Percentiles rank a stretch among this genome's conserved stretches.
Conservation (phyloP, 2,113 vertebrate species). For the Edolisoma coerulescens region DNA sequence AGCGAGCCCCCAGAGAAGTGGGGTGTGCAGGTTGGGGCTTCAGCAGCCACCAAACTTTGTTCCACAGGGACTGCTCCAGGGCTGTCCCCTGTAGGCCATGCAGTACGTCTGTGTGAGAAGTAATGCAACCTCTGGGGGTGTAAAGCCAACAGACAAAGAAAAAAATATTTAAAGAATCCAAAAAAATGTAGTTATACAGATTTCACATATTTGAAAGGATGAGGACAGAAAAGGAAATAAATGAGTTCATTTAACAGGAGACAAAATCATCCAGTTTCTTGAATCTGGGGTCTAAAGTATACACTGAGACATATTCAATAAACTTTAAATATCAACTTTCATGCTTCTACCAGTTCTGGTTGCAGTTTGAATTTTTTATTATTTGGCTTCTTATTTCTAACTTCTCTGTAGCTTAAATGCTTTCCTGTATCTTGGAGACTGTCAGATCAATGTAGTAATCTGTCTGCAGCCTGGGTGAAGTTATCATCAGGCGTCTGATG, state of each 20-base stretch:
- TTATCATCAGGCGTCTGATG: neutral
- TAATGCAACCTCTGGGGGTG: neutral
- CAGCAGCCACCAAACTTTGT: neutral
- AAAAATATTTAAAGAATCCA: neutral
- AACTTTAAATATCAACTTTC: neutral
- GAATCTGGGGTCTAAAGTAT: neutral
- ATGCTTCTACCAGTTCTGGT: neutral
- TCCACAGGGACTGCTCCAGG: neutral
- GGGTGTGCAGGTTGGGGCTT: neutral
- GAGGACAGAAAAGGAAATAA: neutral
- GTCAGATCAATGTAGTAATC: neutral
- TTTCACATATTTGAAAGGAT: neutral
- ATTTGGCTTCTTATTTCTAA: neutral
- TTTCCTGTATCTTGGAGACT: neutral
- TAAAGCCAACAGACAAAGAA: neutral
- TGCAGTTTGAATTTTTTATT: neutral
- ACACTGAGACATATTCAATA: neutral
- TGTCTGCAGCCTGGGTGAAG: neutral
- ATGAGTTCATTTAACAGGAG: neutral
- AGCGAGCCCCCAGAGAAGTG: neutral
- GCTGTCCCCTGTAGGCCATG: neutral
- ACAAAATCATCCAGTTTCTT: neutral
- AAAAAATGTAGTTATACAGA: neutral
- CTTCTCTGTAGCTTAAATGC: neutral
- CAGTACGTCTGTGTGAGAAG: neutral